Base-by-base conservation (phyloP, 2,113 vertebrate genomes). In the Nesospiza acunhae region DNA sequence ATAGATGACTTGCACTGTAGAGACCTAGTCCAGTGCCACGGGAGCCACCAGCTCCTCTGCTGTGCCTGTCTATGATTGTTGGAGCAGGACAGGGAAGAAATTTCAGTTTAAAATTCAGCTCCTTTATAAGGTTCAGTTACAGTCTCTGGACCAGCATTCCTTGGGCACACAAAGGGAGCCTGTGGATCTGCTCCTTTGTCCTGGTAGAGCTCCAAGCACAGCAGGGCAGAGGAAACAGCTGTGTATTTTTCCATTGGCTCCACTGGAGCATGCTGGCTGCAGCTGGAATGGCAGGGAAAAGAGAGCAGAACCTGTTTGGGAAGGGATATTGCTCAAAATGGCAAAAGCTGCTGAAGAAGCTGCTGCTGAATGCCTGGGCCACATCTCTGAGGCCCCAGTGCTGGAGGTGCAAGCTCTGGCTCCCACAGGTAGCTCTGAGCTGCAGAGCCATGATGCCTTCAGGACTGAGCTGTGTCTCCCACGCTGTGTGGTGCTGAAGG, bases 101-200 rank as follows among this genome's bases (percentile, higher is more conserved):
- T 67, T 62, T 74, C 42, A 19, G 27, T 67, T 67, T 90, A 22
- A 86, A 92, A 67, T 64, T 95, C 89, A 79, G 44, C 26, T 84
- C 20, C 50, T 87, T 44, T 19, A 16, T 83, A 63, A 63, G 47
- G 49, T 67, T 81, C 55, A 28, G 50, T 78, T 78, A 27, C 39
- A 44, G 18, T 41, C 50, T 59, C 83, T 84, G 83, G 42, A 50
- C 4, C 2, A 15, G 27, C 39, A 31, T 63, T 94, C 50, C 50
- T 53, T 26, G 37, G 50, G 26, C 37, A 59, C 2, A 4, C 0
- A 0, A 66, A 82, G 15, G 12, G 23, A 59, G 20, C 2, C 0
- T 0, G 2, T n/a, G 73, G 55, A 35, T 81, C 83, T 78, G 50
- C 55, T 89, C 12, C 26, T 28, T 24, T 7, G 1, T 49, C 37